phyloP scores from a whole-genome alignment of 1,140 invertebrate genomes.

The Chironomus tepperi region DNA sequence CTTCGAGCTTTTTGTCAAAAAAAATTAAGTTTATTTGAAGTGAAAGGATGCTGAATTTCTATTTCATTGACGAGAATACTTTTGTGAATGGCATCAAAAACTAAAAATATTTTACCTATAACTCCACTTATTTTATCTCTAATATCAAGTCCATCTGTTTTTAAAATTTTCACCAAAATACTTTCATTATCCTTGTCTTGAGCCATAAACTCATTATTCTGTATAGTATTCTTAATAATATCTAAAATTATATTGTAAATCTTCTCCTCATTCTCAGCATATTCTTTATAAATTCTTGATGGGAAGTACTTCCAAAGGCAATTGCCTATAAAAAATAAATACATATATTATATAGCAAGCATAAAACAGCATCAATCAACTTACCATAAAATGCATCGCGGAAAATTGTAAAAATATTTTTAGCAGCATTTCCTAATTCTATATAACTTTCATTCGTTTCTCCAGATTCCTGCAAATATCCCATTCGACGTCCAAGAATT shows the following conservation, averaged over 20 bases:
- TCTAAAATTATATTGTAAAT: slow-evolving; percentile 71
- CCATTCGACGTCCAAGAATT: slow-evolving; percentile 67
- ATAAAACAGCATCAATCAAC: neutral
- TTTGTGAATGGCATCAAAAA: too few relatives aligned
- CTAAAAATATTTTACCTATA: slow-evolving; percentile 44
- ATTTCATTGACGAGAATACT: too few relatives aligned
- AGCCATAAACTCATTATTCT: slow-evolving; percentile 42
- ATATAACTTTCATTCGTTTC: slow-evolving; percentile 41
- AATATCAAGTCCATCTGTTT: slow-evolving; percentile 59
- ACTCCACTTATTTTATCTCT: slow-evolving; percentile 75
- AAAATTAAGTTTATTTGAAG: too few relatives aligned
- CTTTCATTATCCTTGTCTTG: slow-evolving; percentile 53
- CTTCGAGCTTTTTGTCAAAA: too few relatives aligned
- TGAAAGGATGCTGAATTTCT: too few relatives aligned
- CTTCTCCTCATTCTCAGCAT: slow-evolving; percentile 63
- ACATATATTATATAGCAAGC: neutral
- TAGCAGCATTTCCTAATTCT: slow-evolving; percentile 57
- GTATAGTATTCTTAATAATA: slow-evolving; percentile 56
- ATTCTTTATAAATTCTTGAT: slow-evolving; percentile 60
- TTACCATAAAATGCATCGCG: slow-evolving; percentile 68
- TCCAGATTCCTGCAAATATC: slow-evolving; percentile 52
- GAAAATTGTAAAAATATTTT: slow-evolving; percentile 63
- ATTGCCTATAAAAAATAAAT: slow-evolving; percentile 34
- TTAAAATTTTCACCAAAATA: slow-evolving; percentile 65
- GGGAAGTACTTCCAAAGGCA: slow-evolving; percentile 75